These are phyloP conservation scores for Myxocyprinus asiaticus DNA, from an alignment of 2,113 vertebrate species.

Conservation along the genomic window DNA sequence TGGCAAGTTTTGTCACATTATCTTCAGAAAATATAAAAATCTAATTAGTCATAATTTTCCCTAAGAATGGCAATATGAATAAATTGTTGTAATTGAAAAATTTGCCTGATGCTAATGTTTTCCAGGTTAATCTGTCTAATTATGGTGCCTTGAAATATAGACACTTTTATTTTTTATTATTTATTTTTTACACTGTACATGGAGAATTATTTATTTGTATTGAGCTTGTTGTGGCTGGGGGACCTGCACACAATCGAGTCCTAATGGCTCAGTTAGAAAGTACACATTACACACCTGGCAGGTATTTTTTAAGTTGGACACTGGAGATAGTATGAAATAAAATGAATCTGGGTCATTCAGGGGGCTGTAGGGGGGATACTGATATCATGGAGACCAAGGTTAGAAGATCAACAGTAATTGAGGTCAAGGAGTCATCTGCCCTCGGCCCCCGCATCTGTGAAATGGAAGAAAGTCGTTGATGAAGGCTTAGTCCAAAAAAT, in stretches of 20 bases:
- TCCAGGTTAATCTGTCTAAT: constrained; percentile 64
- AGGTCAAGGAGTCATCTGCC: constrained; percentile 30
- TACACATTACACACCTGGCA: constrained; percentile 58
- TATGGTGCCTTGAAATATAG: constrained; percentile 58
- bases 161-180: constrained; percentile 43
- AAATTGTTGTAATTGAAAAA: not conserved
- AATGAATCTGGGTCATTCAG: not conserved
- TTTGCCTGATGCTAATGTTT: not conserved
- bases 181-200: constrained; percentile 19
- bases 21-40: too few relatives aligned
- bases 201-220: constrained; percentile 33
- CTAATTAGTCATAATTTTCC: too few relatives aligned
- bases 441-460: constrained; percentile 9
- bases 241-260: constrained; percentile 57
- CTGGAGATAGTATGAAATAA: not conserved
- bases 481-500: constrained; percentile 3
- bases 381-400: constrained; percentile 24
- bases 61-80: not conserved
- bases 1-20: too few relatives aligned
- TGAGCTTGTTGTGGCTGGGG: constrained; percentile 50
- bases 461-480: constrained; percentile 28
- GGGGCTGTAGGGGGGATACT: constrained; percentile 1
- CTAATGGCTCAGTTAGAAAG: constrained; percentile 58
- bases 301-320: not conserved
- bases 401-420: constrained; percentile 35